Base-by-base conservation (phyloP, 2,797 vertebrate species). In the Characodon lateralis region DNA sequence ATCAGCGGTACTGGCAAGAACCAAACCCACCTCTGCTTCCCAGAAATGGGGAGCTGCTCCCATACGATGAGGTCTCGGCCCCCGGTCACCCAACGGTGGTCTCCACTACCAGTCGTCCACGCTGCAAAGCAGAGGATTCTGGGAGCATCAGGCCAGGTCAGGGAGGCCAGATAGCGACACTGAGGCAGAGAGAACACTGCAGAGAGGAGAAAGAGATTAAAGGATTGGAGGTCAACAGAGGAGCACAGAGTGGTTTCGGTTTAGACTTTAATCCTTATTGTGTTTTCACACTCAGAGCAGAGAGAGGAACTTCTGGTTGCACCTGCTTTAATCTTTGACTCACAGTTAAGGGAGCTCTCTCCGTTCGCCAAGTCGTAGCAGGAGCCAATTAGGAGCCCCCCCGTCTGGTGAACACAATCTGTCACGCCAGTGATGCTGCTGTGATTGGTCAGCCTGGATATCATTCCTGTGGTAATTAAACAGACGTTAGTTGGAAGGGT, bases 361-460 rank as follows among this genome's bases (percentile, higher is more conserved):
- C 95, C 96, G n/a, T 91, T 95, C 5, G 91, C 92, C 78, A 96
- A 90, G 88, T 97, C 96, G 58, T 95, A 96, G 90, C 95, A 94
- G 59, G 96, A 96, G 88, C 92, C 92, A 92, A 96, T 94, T 86
- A 97, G 90, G 83, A 96, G 85, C 55, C 96, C 94, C 46, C 92
- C 91, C 65, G 94, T 94, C 88, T 96, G 95, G 91, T 93, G 94
- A 74, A 95, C 92, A 83, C 95, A 96, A 89, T 97, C 96, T 82
- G 95, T 96, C 89, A 96, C 94, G 63, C 96, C 96, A 0, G 94
- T 86, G 87, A 92, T 84, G 78, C 90, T 95, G 90, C 94, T 95
- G 94, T 96, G 96, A 95, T 97, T 96, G 94, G 95, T 92, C 91
- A 97, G 83, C 73, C 90, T 94, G 88, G 94, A 95, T 83, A 94